phyloP scores from a whole-genome alignment of 1,140 invertebrate genomes.

The Penaeus indicus region DNA sequence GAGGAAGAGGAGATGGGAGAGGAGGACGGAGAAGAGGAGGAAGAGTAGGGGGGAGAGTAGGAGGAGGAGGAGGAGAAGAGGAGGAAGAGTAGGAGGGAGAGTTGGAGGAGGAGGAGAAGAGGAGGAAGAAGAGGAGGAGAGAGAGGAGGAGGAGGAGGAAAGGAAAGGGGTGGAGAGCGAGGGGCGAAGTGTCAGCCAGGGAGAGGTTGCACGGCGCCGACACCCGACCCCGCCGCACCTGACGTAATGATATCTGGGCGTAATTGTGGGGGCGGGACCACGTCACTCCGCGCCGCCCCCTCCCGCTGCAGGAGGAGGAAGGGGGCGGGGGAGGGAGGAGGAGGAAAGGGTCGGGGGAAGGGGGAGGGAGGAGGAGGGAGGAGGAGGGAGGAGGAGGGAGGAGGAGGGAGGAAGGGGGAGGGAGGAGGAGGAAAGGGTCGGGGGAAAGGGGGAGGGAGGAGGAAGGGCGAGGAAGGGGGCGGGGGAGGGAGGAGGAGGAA shows the following conservation, averaged over 20 bases:
- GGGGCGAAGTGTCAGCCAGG: constrained; percentile 17
- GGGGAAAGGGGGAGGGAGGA: no score
- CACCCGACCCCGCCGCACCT: constrained; percentile 44
- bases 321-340: background rate
- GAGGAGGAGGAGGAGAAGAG: background rate
- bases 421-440: no score
- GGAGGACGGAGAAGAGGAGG: background rate
- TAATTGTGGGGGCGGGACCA: constrained; percentile 56
- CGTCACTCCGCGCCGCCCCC: constrained; percentile 44
- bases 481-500: no score
- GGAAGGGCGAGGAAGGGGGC: no score
- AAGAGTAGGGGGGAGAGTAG: background rate
- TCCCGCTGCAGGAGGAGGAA: background rate
- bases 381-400: no score
- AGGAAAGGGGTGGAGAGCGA: background rate
- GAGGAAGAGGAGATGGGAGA: background rate
- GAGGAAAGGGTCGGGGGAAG: background rate
- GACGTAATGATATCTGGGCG: constrained; percentile 60
- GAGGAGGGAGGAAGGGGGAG: no score
- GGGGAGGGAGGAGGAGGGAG: no score
- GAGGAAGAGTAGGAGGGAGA: background rate
- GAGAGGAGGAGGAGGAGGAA: background rate
- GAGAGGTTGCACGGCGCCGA: constrained; percentile 45
- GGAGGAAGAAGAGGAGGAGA: background rate
- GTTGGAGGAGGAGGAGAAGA: background rate